Base-by-base conservation (phyloP, 2,113 vertebrate genomes). In the Nycticorax nycticorax region DNA sequence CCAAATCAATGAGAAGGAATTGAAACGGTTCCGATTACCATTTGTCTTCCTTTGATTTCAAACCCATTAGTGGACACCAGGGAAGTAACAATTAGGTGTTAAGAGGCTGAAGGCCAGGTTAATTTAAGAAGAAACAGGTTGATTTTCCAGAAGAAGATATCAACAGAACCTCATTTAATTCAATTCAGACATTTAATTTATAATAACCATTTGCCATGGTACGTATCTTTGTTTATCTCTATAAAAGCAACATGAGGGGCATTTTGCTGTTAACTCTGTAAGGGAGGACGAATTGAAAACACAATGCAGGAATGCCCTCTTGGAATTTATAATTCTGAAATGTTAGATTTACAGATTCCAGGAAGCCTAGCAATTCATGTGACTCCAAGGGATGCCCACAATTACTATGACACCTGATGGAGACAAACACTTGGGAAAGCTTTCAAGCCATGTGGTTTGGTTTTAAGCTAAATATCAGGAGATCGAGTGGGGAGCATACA, bases 91-190 rank as follows among this genome's bases (percentile, higher is more conserved):
- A 89, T 91, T 94, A 91, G 43, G 47, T 69, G 55, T 74, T 80
- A 79, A 83, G 66, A 89, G 87, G 75, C 63, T 56, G 85, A 94
- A 93, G 87, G 43, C 69, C 64, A 45, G 57, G 92, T 87, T 93
- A 91, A 95, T 91, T 95, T 93, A 79, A 82, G 85, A 83, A 90
- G 87, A 85, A 96, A 73, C 28, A 48, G 35, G 78, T 62, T 93
- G 85, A 93, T 85, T 93, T 88, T 85, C 15, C 71, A 77, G 85
- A 62, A 57, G 85, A 92, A 79, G 82, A 24, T 57, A 96, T 83
- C 89, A 89, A 52, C 71, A 72, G 60, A 74, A 72, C 75, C 64
- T 89, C 48, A 68, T 94, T 95, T 79, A 91, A 86, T 87, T 91
- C 47, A 86, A 48, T 79, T 75, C 72, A 75, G 75, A 79, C 47